These are phyloP conservation scores for Corythaixoides concolor DNA, from an alignment of 2,113 vertebrate genomes.

Conservation along the genomic window DNA sequence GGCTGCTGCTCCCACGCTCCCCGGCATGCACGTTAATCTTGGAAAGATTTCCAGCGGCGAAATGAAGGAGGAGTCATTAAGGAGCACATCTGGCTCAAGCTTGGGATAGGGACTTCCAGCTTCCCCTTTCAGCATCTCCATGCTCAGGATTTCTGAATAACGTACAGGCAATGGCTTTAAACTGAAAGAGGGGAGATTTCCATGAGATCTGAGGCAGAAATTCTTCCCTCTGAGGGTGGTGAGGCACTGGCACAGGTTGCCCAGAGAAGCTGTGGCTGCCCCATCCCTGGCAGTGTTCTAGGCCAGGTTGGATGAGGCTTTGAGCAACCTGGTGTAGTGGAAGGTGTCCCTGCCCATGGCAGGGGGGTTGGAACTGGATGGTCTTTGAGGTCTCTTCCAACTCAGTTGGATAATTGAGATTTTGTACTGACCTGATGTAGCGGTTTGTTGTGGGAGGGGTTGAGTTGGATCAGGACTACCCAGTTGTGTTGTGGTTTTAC, in stretches of 20 bases:
- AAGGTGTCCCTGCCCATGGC: no score
- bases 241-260: no score
- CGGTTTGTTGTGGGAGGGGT: neutral
- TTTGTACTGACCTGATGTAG: neutral
- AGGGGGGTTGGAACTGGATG: no score
- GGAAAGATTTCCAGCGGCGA: neutral
- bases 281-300: no score
- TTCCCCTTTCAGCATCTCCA: neutral
- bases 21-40: neutral
- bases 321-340: no score
- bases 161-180: rapidly evolving
- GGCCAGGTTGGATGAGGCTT: no score
- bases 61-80: neutral
- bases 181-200: no score
- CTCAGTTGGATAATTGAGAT: neutral
- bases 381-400: no score
- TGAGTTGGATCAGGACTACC: neutral
- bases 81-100: neutral
- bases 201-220: no score
- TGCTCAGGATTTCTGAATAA: neutral
- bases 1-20: neutral
- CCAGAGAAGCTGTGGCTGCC: no score
- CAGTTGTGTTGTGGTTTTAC: neutral
- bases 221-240: no score
- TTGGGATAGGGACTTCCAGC: neutral